A percentile compares a stretch with the other conserved stretches of the same genome.
These are phyloP conservation scores for Pinna nobilis DNA, from an alignment of 1,140 invertebrate genomes.

Conservation along the genomic window DNA sequence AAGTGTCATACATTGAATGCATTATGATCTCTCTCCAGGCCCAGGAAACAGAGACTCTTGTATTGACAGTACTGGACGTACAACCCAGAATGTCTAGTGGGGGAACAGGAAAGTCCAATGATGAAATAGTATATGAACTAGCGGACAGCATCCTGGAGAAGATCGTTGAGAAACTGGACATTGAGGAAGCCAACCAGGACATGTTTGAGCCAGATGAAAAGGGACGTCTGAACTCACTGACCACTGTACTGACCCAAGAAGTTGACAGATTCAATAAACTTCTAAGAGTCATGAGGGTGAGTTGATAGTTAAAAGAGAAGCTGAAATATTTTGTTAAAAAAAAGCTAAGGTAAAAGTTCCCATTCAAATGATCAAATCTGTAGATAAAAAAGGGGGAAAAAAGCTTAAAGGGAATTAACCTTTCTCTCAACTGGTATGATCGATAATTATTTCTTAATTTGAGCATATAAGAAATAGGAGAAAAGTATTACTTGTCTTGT, in stretches of 20 bases:
- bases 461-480: too few species aligned
- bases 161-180: constrained; percentile 79
- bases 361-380: too few species aligned
- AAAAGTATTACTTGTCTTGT: too few species aligned
- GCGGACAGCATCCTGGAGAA: constrained; percentile 80
- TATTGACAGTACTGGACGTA: constrained; percentile 84
- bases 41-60: constrained; percentile 82
- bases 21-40: too few species aligned
- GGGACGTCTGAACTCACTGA: constrained; percentile 85
- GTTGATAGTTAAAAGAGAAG: neutral
- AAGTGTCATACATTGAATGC: too few species aligned
- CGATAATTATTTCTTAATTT: too few species aligned
- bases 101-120: constrained; percentile 80
- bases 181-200: constrained; percentile 76
- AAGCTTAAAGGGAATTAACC: too few species aligned
- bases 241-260: constrained; percentile 90
- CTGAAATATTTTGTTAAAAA: neutral
- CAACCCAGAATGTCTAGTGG: constrained; percentile 81
- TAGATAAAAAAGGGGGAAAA: neutral
- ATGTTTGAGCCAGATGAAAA: constrained; percentile 79
- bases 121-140: constrained; percentile 84
- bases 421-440: too few species aligned
- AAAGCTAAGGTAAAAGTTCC: too few species aligned
- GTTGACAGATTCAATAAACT: constrained; percentile 89
- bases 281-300: constrained; percentile 77